phyloP scores from a whole-genome alignment of 2,113 vertebrate genomes.

The Sylvicapra grimmia region DNA sequence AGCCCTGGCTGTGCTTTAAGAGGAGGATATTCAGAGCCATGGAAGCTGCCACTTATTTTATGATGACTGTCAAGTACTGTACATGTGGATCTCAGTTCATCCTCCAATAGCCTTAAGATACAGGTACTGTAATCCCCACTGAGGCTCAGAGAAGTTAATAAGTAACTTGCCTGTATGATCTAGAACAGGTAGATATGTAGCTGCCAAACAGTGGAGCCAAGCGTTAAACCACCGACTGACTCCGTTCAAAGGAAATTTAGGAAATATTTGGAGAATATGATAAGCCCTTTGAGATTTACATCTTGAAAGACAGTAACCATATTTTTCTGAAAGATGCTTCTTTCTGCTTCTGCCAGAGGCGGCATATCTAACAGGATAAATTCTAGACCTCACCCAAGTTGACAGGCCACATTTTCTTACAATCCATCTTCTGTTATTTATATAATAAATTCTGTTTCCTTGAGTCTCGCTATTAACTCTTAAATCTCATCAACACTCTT shows the following conservation, averaged over 20 bases:
- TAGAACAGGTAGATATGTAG: neutral
- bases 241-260: neutral
- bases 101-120: neutral
- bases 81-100: neutral
- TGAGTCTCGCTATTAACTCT: neutral
- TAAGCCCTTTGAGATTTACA: neutral
- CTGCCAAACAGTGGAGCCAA: neutral
- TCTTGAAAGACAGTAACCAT: neutral
- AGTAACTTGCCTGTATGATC: neutral
- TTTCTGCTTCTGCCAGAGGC: neutral
- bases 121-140: neutral
- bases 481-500: neutral
- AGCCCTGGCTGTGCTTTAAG: neutral
- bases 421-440: neutral
- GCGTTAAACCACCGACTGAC: neutral
- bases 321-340: constrained; percentile 18
- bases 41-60: neutral
- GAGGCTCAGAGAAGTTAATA: neutral
- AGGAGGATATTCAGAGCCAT: neutral
- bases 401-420: neutral
- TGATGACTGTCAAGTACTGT: neutral
- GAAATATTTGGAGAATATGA: neutral
- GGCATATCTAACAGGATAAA: neutral
- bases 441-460: neutral
- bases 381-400: neutral